phyloP scores from a whole-genome alignment of 2,113 vertebrate species.

The Vulpes lagopus region DNA sequence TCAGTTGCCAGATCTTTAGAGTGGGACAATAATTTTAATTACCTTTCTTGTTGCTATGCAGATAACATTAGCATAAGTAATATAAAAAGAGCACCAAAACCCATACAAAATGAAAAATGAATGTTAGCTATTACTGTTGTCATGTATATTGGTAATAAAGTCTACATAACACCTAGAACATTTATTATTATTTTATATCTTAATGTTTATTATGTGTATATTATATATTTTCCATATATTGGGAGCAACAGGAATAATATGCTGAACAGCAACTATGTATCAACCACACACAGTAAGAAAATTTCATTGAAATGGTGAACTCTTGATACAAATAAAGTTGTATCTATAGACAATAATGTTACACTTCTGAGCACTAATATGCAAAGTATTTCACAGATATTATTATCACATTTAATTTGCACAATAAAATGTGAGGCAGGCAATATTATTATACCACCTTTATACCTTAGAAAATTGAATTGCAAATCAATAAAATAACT shows the following conservation, averaged over 20 bases:
- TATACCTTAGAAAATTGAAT: background rate
- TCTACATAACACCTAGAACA: background rate
- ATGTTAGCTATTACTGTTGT: background rate
- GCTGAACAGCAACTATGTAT: background rate
- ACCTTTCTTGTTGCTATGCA: background rate
- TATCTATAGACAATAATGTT: background rate
- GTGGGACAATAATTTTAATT: background rate
- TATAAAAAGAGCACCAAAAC: background rate
- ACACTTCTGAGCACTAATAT: background rate
- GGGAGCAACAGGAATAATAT: background rate
- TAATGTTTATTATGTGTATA: background rate
- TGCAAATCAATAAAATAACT: slow-evolving; percentile 43
- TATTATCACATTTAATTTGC: background rate
- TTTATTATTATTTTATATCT: slow-evolving; percentile 10
- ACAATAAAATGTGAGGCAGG: background rate
- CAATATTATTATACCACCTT: background rate
- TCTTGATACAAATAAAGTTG: background rate
- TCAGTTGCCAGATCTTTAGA: background rate
- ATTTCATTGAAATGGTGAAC: background rate
- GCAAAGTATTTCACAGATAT: background rate
- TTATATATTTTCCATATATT: background rate
- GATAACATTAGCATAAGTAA: background rate
- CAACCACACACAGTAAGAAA: background rate
- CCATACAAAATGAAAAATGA: background rate
- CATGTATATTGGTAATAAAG: background rate